These are phyloP conservation scores for Toxostoma redivivum DNA, from an alignment of 2,113 vertebrate species.

Conservation along the genomic window DNA sequence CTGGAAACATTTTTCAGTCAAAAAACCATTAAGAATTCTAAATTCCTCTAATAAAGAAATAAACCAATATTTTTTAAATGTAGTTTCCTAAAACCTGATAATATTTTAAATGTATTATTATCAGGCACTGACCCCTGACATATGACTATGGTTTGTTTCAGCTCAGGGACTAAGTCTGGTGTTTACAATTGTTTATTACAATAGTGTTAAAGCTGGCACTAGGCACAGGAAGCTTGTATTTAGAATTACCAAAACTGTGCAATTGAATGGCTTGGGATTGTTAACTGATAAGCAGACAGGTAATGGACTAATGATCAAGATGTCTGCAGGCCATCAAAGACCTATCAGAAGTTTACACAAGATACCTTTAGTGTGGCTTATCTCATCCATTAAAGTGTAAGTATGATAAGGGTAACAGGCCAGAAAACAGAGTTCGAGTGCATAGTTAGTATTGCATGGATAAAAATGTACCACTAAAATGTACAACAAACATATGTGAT, in stretches of 20 bases:
- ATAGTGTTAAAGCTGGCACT: background rate
- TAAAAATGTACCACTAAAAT: background rate
- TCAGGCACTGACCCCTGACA: background rate
- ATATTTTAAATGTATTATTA: background rate
- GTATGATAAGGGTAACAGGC: background rate
- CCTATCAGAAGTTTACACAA: background rate
- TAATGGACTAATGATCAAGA: background rate
- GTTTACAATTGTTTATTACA: background rate
- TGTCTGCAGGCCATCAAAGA: background rate
- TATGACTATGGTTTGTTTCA: background rate
- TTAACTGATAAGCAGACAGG: background rate
- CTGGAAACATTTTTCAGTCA: background rate
- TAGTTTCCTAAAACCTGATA: background rate
- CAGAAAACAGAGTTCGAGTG: background rate
- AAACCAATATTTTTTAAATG: background rate
- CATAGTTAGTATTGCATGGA: background rate
- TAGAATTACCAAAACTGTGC: background rate
- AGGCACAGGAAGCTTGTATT: background rate
- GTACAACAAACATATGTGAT: background rate
- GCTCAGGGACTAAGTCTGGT: background rate
- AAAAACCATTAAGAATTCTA: background rate
- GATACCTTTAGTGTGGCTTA: background rate
- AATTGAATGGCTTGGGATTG: background rate
- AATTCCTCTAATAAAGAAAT: background rate
- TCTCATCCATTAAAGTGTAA: background rate